Conservation (phyloP, 2,888 invertebrate genomes). For the Gastrophysa polygoni region DNA sequence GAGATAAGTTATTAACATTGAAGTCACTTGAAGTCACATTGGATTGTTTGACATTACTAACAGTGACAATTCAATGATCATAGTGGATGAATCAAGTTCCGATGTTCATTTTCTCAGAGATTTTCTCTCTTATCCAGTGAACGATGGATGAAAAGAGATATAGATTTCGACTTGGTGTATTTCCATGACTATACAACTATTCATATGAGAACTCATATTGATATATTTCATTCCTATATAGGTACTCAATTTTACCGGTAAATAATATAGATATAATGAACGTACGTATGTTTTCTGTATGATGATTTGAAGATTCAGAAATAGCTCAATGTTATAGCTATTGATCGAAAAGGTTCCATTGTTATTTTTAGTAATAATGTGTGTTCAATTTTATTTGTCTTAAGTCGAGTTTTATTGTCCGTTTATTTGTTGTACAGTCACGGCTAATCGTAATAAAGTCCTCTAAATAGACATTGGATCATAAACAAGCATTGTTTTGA, state of each 20-base stretch:
- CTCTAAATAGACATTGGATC: neutral
- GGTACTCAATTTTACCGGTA: neutral
- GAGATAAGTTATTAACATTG: too few species aligned
- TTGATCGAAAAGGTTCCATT: neutral
- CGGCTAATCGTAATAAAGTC: constrained; percentile 23
- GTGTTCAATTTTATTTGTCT: constrained; percentile 37
- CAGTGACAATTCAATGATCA: too few species aligned
- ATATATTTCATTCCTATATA: neutral
- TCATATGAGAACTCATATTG: too few species aligned
- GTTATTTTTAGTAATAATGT: constrained; percentile 5
- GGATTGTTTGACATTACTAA: too few species aligned
- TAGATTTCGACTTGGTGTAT: too few species aligned
- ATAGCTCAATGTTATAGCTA: neutral
- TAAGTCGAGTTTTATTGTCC: constrained; percentile 38
- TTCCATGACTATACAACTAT: too few species aligned
- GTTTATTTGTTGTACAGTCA: constrained; percentile 42
- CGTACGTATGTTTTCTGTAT: neutral
- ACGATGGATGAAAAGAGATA: too few species aligned
- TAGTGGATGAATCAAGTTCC: too few species aligned
- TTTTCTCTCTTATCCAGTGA: too few species aligned
- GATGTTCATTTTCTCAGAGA: too few species aligned
- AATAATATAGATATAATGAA: neutral
- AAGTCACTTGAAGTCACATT: too few species aligned
- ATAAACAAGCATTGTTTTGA: neutral
- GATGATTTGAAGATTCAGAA: neutral